These are phyloP conservation scores for Drosophila sordidapex DNA, from an alignment of 2,888 invertebrate genomes.

Conservation along the genomic window DNA sequence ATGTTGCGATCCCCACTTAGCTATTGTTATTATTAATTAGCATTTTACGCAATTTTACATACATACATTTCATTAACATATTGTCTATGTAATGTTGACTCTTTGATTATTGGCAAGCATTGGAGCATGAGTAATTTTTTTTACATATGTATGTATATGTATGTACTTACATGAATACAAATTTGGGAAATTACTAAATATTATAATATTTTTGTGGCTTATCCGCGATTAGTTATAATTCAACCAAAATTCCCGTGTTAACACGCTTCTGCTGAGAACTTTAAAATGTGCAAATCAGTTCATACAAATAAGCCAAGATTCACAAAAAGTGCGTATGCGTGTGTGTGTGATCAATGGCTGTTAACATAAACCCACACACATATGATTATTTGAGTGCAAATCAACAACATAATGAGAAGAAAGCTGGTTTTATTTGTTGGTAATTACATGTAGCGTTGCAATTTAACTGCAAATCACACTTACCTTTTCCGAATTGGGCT, in stretches of 20 bases:
- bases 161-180: not conserved
- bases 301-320: slow-evolving; percentile 44
- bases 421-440: slow-evolving; percentile 4
- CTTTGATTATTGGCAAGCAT: slow-evolving; percentile 20
- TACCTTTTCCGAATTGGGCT: slow-evolving; percentile 34
- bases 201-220: slow-evolving; percentile 5
- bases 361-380: slow-evolving; percentile 1
- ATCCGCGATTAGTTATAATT: slow-evolving; percentile 15
- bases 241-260: slow-evolving; percentile 13
- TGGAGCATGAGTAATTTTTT: slow-evolving; percentile 1
- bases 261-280: slow-evolving; percentile 16
- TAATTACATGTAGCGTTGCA: slow-evolving; percentile 3
- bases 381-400: slow-evolving; percentile 22
- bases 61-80: not conserved
- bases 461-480: slow-evolving; percentile 10
- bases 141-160: not conserved
- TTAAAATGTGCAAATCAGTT: slow-evolving; percentile 31
- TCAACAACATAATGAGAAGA: slow-evolving; percentile 16
- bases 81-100: slow-evolving; percentile 10
- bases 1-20: slow-evolving; percentile 1
- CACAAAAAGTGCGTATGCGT: slow-evolving; percentile 20
- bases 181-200: slow-evolving; percentile 6
- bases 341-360: slow-evolving; percentile 16
- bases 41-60: slow-evolving; percentile 15
- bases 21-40: not conserved